Evolutionary conservation across 2,113 vertebrate species (phyloP).

Genomic region (Pelecanoides urinatrix): DNA sequence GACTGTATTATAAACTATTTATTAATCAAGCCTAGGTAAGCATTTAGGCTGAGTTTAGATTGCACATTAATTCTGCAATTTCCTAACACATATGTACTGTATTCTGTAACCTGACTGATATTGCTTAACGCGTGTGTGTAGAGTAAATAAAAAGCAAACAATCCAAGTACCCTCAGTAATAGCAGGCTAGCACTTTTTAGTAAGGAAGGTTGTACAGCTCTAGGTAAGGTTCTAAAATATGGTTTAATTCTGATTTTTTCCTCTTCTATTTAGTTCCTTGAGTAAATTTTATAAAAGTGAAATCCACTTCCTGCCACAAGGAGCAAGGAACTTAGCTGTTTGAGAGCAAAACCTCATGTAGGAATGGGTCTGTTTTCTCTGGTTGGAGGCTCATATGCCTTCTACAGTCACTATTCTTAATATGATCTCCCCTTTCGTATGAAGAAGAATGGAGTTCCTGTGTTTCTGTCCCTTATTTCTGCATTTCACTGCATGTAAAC

Average conservation of each 20-base stretch:
- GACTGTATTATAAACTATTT: neutral
- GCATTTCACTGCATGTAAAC: neutral
- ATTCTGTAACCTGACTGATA: neutral
- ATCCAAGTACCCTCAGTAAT: neutral
- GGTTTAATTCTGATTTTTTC: neutral
- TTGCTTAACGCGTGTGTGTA: neutral
- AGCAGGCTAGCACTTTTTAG: neutral
- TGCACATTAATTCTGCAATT: neutral
- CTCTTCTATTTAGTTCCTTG: neutral
- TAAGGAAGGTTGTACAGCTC: neutral
- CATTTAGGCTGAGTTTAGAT: neutral
- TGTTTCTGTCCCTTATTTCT: neutral
- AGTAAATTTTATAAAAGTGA: neutral
- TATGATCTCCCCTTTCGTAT: neutral
- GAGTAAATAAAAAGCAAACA: neutral
- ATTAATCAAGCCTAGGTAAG: neutral
- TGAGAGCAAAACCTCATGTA: neutral
- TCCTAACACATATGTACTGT: rapidly evolving
- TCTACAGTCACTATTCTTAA: neutral
- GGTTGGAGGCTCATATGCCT: neutral
- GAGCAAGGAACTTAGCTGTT: neutral
- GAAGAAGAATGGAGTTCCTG: neutral
- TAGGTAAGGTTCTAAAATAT: neutral
- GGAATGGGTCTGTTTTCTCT: neutral
- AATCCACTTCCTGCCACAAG: neutral